A percentile compares a stretch with the other conserved stretches of the same genome.
phyloP scores from a whole-genome alignment of 2,888 invertebrate genomes.

The Chrysina gloriosa region DNA sequence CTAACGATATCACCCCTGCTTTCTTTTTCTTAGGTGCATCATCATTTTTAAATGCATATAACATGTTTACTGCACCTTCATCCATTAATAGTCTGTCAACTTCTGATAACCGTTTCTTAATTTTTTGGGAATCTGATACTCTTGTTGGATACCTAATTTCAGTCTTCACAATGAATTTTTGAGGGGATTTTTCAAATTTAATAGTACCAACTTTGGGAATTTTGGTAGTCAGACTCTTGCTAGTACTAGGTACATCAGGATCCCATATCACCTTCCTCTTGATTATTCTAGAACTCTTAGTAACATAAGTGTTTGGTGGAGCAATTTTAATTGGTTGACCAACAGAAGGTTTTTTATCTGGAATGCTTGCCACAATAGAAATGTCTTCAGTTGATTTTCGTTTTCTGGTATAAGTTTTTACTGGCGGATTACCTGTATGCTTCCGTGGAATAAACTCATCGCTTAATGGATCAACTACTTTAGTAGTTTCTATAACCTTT shows the following conservation, averaged over 20 bases:
- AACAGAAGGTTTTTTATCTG: slow-evolving; percentile 34
- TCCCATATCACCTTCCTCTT: slow-evolving; percentile 82
- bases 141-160: slow-evolving; percentile 18
- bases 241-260: slow-evolving; percentile 68
- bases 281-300: slow-evolving; percentile 70
- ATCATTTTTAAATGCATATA: slow-evolving; percentile 79
- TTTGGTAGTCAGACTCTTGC: slow-evolving; percentile 52
- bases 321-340: slow-evolving; percentile 7
- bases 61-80: slow-evolving; percentile 88
- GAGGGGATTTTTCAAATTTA: slow-evolving; percentile 45
- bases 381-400: slow-evolving; percentile 54
- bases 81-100: slow-evolving; percentile 83
- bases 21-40: slow-evolving; percentile 55
- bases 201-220: slow-evolving; percentile 55
- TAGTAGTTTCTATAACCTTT: not conserved
- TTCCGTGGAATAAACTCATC: slow-evolving; percentile 27
- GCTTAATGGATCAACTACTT: slow-evolving; percentile 14
- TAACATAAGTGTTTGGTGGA: slow-evolving; percentile 58
- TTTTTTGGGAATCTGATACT: slow-evolving; percentile 29
- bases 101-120: slow-evolving; percentile 69
- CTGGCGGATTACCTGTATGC: slow-evolving; percentile 35
- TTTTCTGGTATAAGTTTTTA: slow-evolving; percentile 63
- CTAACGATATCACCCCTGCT: slow-evolving; percentile 56
- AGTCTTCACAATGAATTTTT: slow-evolving; percentile 17
- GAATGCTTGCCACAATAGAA: slow-evolving; percentile 13